Evolutionary conservation across 92 coral and sea anemone species (phyloP), one percentile per base, ranked within the genome.

Genomic region (Phenganax marumi): DNA sequence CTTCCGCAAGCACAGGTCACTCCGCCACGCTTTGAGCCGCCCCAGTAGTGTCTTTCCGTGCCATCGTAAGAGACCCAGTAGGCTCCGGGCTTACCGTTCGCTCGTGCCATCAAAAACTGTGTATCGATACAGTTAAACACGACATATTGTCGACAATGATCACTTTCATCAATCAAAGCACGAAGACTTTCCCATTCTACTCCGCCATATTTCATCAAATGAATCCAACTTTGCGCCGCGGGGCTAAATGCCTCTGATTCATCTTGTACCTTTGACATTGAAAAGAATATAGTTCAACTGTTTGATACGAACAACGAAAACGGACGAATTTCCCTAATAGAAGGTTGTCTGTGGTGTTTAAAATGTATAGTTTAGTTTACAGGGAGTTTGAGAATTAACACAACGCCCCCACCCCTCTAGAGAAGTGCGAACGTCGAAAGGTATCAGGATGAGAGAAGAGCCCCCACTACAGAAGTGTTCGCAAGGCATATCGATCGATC

Each of bases 1-100:
- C 85, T 83, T 33, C 92, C 97, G 73, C 98, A 95, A 50, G 97
- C 91, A 83, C 98, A 95, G 24, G 81, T 90, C 22, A 82, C 49
- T n/a, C 88, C 86, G 3, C 88, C 87, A 14, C 79, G 19, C 11
- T 90, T 87, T 3, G 95, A 95, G 6, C 97, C 98, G 17, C 98
- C 98, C 98, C 98, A 95, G 85, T 90, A 90, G 64, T 86, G 84
- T 81, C 86, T 91, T 64, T 62, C 70, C 0, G 77, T 80, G 22
- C 88, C 88, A 18, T 89, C 82, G 16, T 93, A 47, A 17, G 97
- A 92, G 57, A 87, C 12, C 98, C 98, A 95, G 89, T 71, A 83
- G 81, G 90, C 97, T 51, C 89, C 81, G 52, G 86, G 84, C 23
- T 91, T 90, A 3, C 93, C 97, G 57, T 58, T 47, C 18, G 75